Base-by-base conservation (phyloP, 2,113 vertebrate species). In the Elephas maximus region DNA sequence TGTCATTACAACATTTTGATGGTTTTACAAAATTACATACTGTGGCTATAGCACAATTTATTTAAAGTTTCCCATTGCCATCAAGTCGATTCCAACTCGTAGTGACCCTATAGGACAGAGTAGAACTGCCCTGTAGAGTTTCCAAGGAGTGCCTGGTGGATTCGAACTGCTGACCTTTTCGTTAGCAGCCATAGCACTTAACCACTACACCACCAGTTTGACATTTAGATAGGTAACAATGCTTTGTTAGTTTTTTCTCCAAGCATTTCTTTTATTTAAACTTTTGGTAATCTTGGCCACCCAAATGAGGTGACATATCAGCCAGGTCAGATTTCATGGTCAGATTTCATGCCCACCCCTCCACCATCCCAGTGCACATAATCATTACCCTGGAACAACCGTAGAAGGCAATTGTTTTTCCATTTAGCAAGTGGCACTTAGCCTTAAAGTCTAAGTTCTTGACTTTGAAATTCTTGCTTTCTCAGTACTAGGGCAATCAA, bases 381-480 rank as follows among this genome's bases (percentile, higher is more conserved):
- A 77, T n/a, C 44, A 77, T n/a, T 7, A 76, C 23, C 11, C 4
- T 20, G n/a, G 44, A 92, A 67, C 79, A 71, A 85, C 10, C 33
- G 44, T 51, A 41, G 10, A 45, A 65, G 30, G 14, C 80, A 63
- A n/a, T 4, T 78, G 11, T 60, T 76, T 84, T 44, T 30, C 63
- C 41, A 37, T 48, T 91, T 2, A 76, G 5, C 7, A 77, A 76
- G 33, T 85, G 37, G 62, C 33, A 88, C 8, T 4, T 67, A 60
- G n/a, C 73, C 14, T 23, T 84, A 48, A 82, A 28, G 1, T 88
- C 77, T 82, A 88, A 69, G 24, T 69, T 93, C 45, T 73, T 73
- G 71, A 37, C 51, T 92, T 93, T n/a, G 30, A 83, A 91, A 78
- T 37, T 83, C 17, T 93, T 78, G n/a, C 28, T 63, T 41, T 91